Evolutionary conservation across 2,797 vertebrate genomes (phyloP).

Genomic region (Molossus molossus): DNA sequence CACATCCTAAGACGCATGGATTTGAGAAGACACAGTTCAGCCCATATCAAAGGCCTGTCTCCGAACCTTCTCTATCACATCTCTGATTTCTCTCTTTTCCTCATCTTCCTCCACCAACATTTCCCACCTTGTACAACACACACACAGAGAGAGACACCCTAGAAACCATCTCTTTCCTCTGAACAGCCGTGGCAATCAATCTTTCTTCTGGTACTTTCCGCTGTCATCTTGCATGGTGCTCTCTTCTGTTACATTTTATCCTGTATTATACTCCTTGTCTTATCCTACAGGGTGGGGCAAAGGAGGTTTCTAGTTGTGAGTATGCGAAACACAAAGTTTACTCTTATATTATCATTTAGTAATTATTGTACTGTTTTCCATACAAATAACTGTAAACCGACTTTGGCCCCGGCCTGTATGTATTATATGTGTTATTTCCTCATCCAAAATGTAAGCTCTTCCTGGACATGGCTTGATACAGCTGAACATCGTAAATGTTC

Average conservation of each 20-base stretch:
- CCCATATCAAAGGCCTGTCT: background rate
- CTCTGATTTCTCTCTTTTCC: background rate
- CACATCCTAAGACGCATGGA: background rate
- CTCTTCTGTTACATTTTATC: background rate
- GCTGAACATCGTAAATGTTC: background rate
- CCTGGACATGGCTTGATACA: background rate
- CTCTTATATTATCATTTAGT: background rate
- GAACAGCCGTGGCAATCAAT: background rate
- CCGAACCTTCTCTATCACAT: background rate
- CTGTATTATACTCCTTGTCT: background rate
- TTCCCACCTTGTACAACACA: background rate
- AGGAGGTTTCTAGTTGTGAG: background rate
- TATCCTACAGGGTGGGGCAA: background rate
- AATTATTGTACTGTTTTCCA: background rate
- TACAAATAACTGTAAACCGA: background rate
- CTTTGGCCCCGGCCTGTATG: background rate
- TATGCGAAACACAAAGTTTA: background rate
- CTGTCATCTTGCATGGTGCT: background rate
- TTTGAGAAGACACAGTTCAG: background rate
- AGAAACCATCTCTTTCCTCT: background rate
- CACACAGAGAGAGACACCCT: background rate
- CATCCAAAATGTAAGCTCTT: background rate
- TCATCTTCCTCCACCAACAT: background rate
- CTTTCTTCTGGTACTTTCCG: background rate
- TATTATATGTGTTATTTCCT: background rate